Percentiles rank a stretch among this genome's conserved stretches.
Conservation (phyloP, 2,888 invertebrate genomes). For the Neelides folsomi region DNA sequence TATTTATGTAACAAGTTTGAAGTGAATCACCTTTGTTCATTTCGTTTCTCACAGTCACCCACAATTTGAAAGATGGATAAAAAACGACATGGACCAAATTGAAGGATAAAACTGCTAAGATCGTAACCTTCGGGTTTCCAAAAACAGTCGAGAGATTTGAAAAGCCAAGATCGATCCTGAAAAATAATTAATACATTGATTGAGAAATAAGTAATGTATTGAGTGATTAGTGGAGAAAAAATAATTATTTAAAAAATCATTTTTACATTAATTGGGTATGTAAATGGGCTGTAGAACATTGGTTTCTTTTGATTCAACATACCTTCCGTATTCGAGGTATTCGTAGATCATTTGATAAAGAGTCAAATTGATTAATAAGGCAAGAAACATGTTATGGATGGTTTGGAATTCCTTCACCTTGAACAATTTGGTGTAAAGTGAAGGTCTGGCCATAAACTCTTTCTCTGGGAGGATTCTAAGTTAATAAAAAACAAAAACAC, state of each 20-base stretch:
- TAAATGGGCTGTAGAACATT: too few relatives aligned
- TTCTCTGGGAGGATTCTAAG: constrained; percentile 10
- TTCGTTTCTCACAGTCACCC: too few relatives aligned
- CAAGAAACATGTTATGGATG: constrained; percentile 17
- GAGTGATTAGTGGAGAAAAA: too few relatives aligned
- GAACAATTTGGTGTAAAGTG: constrained; percentile 15
- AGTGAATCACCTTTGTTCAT: too few relatives aligned
- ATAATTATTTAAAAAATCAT: too few relatives aligned
- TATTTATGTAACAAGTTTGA: too few relatives aligned
- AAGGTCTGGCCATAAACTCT: constrained; percentile 8
- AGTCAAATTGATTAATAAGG: constrained; percentile 13
- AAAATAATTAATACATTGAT: not conserved
- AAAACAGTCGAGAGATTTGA: not conserved
- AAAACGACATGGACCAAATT: too few relatives aligned
- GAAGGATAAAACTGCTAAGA: too few relatives aligned
- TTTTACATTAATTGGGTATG: too few relatives aligned
- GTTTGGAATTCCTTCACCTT: constrained; percentile 12
- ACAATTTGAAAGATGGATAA: too few relatives aligned
- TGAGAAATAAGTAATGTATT: not conserved
- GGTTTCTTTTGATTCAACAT: not conserved
- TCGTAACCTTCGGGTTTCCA: too few relatives aligned
- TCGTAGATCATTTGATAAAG: constrained; percentile 8
- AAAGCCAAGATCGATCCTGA: constrained; percentile 5
- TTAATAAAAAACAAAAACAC: too few relatives aligned
- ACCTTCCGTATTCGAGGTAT: constrained; percentile 11